Conservation (phyloP, 1,140 invertebrate genomes). For the Zaprionus kolodkinae region DNA sequence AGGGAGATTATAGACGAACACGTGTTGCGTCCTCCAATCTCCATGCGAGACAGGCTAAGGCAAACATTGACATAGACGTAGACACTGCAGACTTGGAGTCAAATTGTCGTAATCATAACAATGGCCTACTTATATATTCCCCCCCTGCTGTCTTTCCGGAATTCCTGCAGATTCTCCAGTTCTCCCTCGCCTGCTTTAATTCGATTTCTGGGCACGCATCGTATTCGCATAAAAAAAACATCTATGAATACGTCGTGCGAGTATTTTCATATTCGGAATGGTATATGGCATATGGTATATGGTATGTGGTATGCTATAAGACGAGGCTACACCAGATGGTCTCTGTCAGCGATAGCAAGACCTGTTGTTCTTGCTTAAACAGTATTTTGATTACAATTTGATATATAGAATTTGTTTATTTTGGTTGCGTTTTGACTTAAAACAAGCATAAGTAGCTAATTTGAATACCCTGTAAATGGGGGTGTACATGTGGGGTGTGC, state of each 20-base stretch:
- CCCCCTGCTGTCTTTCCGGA: background rate
- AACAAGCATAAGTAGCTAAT: conserved; percentile 34
- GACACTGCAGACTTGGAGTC: conserved; percentile 1
- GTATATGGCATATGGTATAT: conserved; percentile 13
- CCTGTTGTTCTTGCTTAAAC: conserved; percentile 25
- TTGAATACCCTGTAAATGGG: conserved; percentile 29
- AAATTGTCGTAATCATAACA: conserved; percentile 27
- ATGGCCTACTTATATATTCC: conserved; percentile 2
- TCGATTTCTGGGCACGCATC: conserved; percentile 66
- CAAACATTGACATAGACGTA: conserved; percentile 20
- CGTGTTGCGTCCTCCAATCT: conserved; percentile 22
- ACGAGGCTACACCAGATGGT: conserved; percentile 53
- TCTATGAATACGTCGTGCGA: conserved; percentile 13
- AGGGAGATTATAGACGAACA: background rate
- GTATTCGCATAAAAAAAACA: conserved; percentile 22
- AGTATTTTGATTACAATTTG: conserved; percentile 55
- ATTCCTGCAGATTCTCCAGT: too few species aligned
- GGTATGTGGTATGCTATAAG: conserved; percentile 18
- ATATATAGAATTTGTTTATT: conserved; percentile 61
- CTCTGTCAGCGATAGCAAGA: conserved; percentile 20
- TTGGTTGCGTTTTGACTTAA: conserved; percentile 32
- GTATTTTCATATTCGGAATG: conserved; percentile 6
- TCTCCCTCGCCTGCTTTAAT: conserved; percentile 34
- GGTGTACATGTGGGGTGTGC: background rate
- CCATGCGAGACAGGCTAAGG: background rate